phyloP scores from a whole-genome alignment of 2,113 vertebrate species.

The Pseudonaja textilis region DNA sequence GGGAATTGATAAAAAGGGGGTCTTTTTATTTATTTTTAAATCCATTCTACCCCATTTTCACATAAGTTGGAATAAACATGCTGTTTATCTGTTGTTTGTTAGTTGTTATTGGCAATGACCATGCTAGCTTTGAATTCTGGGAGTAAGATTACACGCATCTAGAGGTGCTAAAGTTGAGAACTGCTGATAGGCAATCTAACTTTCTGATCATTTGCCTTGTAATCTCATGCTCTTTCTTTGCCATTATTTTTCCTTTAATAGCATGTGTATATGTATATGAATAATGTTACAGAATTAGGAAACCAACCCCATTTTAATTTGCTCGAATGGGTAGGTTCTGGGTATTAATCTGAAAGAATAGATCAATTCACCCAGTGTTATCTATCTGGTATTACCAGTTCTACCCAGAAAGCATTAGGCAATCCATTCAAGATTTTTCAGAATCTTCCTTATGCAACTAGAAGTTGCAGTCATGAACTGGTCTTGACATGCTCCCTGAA shows the following conservation, averaged over 20 bases:
- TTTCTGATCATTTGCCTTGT: background rate
- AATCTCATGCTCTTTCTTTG: background rate
- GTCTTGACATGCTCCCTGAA: conserved; percentile 47
- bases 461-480: conserved; percentile 42
- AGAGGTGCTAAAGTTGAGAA: background rate
- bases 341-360: conserved; percentile 50
- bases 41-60: background rate
- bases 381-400: conserved; percentile 63
- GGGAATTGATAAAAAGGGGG: background rate
- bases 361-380: conserved; percentile 51
- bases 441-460: conserved; percentile 59
- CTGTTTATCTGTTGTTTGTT: background rate
- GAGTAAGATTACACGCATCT: background rate
- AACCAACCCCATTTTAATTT: conserved; percentile 13
- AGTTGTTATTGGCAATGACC: background rate
- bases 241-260: background rate
- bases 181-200: background rate
- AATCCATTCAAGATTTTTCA: conserved; percentile 57
- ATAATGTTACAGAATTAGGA: conserved; percentile 12
- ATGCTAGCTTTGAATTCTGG: background rate
- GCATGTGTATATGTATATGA: background rate
- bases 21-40: background rate
- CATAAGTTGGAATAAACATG: background rate
- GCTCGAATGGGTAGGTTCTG: conserved; percentile 43
- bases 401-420: conserved; percentile 64